Evolutionary conservation across 2,113 vertebrate genomes (phyloP), one percentile per base, ranked within the genome.

Genomic region (Pongo pygmaeus): DNA sequence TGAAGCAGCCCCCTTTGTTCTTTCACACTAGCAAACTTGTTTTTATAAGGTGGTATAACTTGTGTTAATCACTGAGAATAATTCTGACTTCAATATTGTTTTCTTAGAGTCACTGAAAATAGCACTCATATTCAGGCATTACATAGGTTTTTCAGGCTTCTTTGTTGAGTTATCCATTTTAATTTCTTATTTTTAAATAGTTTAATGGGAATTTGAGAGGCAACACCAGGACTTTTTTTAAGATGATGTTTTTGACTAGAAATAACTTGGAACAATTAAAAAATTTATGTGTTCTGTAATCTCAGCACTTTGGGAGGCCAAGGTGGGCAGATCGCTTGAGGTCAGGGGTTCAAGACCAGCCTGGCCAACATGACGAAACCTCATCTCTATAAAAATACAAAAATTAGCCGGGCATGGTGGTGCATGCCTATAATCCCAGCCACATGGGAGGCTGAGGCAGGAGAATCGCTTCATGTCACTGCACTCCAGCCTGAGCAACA

Each of bases 241-340:
- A 79, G 40, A 70, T 79, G 64, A 79, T 69, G 1, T 77, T 94
- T 89, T 92, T 84, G 75, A 92, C 32, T 89, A 89, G 18, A 78
- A 80, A 91, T 74, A 57, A 78, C 81, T 92, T 81, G 64, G 83
- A 86, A 55, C 8, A 93, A 69, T 75, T 86, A 35, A 89, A 94
- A 74, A 43, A 2, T 0, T 61, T 43, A 50, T 70, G 4, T 9
- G 32, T 88, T 89, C n/a, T 46, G 7, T 77, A 70, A 94, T 64
- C 61, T 30, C 12, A 14, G 61, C 30, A 64, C 5, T 64, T 64
- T 64, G 61, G 61, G 30, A 30, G 30, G 27, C 61, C 61, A 64
- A 30, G 61, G 27, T 64, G 61, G 61, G 61, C 5, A 64, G 30
- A 64, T 64, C 5, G 2, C 61, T 30, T 64, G 27, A 30, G 27